Conservation (phyloP, 2,888 invertebrate genomes). For the Ochropleura leucogaster region DNA sequence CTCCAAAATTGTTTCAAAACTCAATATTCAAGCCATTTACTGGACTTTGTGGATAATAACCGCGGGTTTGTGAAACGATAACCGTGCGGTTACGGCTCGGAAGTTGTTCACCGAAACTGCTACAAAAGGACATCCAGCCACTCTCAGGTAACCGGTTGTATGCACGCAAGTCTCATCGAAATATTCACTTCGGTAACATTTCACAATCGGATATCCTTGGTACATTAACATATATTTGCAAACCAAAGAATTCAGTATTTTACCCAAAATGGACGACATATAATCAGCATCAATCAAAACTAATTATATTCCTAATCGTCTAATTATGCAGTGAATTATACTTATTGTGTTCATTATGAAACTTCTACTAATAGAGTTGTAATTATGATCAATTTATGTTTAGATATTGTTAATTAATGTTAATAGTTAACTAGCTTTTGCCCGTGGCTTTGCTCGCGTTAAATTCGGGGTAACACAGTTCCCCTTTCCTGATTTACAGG, state of each 20-base stretch:
- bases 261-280: not conserved
- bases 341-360: conserved; percentile 1
- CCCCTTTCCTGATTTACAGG: no score
- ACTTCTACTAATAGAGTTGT: not conserved
- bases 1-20: conserved; percentile 4
- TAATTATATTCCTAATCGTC: not conserved
- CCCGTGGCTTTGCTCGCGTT: no score
- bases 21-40: conserved; percentile 18
- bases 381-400: conserved; percentile 22
- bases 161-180: conserved; percentile 2
- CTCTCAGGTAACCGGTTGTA: conserved; percentile 34
- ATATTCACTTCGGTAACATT: conserved; percentile 29
- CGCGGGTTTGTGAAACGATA: not conserved
- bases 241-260: conserved; percentile 26
- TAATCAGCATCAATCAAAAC: conserved; percentile 13
- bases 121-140: conserved; percentile 37
- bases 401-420: not conserved
- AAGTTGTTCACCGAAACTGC: conserved; percentile 5
- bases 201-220: conserved; percentile 48
- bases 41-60: not conserved
- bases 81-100: conserved; percentile 10
- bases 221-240: conserved; percentile 36
- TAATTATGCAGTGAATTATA: conserved; percentile 36
- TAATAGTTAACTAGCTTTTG: no score
- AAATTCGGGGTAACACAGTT: no score